These are phyloP conservation scores for Pseudorectes ferrugineus DNA, from an alignment of 2,113 vertebrate species.

Conservation along the genomic window DNA sequence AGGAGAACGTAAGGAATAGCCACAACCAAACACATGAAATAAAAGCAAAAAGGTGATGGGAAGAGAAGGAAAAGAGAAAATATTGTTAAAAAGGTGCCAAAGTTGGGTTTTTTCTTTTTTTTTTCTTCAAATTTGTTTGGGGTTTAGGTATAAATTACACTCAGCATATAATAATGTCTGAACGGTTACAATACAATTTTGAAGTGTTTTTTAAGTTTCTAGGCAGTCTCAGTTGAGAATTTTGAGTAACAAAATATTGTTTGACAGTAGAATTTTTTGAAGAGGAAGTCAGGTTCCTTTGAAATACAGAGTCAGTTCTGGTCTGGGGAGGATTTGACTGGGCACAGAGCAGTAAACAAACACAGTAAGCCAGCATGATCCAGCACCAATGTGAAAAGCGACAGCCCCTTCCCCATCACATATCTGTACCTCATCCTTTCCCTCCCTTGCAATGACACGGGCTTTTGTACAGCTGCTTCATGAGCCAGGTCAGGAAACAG, in stretches of 20 bases:
- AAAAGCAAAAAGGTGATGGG: constrained; percentile 83
- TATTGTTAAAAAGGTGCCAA: constrained; percentile 83
- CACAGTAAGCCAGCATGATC: constrained; percentile 19
- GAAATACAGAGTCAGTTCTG: not conserved
- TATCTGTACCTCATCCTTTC: constrained; percentile 10
- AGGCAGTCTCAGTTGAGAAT: not conserved
- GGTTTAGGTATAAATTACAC: constrained; percentile 29
- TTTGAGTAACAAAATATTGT: not conserved
- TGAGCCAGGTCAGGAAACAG: not conserved
- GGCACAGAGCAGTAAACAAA: constrained; percentile 18
- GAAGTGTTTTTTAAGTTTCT: not conserved
- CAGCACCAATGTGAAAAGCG: constrained; percentile 18
- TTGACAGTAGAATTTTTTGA: not conserved
- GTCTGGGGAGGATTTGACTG: not conserved
- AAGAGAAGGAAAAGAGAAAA: constrained; percentile 89
- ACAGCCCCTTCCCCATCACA: not conserved
- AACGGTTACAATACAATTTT: not conserved
- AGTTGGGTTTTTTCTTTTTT: not conserved
- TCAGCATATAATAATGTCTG: not conserved
- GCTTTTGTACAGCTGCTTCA: constrained; percentile 8
- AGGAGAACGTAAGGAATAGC: constrained; percentile 75
- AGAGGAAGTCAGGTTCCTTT: not conserved
- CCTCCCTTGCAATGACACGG: constrained; percentile 46
- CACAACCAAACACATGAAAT: constrained; percentile 81
- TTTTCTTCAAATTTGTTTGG: constrained; percentile 11